These are phyloP conservation scores for Sitobion miscanthi DNA, from an alignment of 1,140 invertebrate species.

Conservation along the genomic window DNA sequence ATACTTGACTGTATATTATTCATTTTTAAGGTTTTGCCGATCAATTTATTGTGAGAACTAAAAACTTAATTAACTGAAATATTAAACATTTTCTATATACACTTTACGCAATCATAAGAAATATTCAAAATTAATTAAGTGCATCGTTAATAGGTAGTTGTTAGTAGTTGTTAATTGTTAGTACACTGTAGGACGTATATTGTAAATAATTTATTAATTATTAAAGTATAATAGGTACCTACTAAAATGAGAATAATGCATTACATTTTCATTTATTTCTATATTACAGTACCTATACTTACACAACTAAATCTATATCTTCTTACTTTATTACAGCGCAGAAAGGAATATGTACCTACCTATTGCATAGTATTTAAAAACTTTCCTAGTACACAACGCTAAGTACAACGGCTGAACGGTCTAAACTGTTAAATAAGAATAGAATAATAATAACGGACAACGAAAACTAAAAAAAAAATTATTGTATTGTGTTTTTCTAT, in stretches of 20 bases:
- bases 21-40: neutral
- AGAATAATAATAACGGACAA: neutral
- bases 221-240: too few relatives aligned
- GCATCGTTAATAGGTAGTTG: neutral
- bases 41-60: neutral
- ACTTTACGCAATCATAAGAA: neutral
- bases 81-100: too few relatives aligned
- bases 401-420: neutral
- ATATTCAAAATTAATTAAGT: conserved; percentile 5
- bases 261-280: neutral
- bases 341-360: neutral
- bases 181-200: neutral
- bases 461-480: neutral
- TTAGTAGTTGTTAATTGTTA: neutral
- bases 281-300: neutral
- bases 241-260: too few relatives aligned
- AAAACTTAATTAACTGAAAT: too few relatives aligned
- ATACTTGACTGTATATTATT: neutral
- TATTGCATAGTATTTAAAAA: neutral
- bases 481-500: neutral
- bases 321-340: neutral
- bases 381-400: neutral
- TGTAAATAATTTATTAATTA: too few relatives aligned
- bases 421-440: neutral
- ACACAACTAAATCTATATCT: neutral